Percentiles rank a stretch among this genome's conserved stretches.
Conservation (phyloP, 1,140 invertebrate species). For the Ips typographus region DNA sequence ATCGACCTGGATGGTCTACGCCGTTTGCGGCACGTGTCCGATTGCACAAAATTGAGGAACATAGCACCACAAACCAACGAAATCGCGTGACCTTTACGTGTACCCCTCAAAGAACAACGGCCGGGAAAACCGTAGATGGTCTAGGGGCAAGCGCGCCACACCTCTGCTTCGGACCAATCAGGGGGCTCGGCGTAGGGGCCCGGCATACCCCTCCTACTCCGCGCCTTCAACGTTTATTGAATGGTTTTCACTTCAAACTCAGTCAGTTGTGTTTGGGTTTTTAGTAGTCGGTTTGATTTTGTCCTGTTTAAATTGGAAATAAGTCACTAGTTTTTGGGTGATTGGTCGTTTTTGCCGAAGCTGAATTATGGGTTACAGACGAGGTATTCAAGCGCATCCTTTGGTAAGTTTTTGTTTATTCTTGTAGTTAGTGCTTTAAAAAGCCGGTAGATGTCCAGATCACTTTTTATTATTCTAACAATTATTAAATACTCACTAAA, state of each 20-base stretch:
- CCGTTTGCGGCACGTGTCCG: too few relatives aligned
- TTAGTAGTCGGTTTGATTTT: background rate
- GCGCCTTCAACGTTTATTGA: slow-evolving; percentile 24
- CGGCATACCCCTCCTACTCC: slow-evolving; percentile 14
- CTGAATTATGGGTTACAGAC: slow-evolving; percentile 34
- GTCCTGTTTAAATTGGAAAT: slow-evolving; percentile 1
- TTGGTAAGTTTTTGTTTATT: slow-evolving; percentile 25
- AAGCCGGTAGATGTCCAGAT: too few relatives aligned
- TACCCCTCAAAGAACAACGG: slow-evolving; percentile 16
- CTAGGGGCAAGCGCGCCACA: slow-evolving; percentile 35
- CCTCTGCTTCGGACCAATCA: slow-evolving; percentile 32
- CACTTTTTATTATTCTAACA: too few relatives aligned
- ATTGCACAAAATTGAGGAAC: background rate
- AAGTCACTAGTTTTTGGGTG: background rate
- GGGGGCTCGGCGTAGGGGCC: slow-evolving; percentile 12
- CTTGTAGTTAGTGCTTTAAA: too few relatives aligned
- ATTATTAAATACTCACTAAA: too few relatives aligned
- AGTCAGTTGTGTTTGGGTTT: slow-evolving; percentile 11
- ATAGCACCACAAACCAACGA: background rate
- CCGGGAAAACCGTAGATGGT: slow-evolving; percentile 12
- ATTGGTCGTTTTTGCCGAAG: background rate
- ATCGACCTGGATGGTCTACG: too few relatives aligned
- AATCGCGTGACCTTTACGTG: slow-evolving; percentile 12
- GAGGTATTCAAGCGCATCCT: slow-evolving; percentile 33
- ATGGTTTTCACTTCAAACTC: slow-evolving; percentile 27